Evolutionary conservation across 30 jellyfish, hydroid and myxozoan genomes (phyloP).

Genomic region (Phacellophora camtschatica): DNA sequence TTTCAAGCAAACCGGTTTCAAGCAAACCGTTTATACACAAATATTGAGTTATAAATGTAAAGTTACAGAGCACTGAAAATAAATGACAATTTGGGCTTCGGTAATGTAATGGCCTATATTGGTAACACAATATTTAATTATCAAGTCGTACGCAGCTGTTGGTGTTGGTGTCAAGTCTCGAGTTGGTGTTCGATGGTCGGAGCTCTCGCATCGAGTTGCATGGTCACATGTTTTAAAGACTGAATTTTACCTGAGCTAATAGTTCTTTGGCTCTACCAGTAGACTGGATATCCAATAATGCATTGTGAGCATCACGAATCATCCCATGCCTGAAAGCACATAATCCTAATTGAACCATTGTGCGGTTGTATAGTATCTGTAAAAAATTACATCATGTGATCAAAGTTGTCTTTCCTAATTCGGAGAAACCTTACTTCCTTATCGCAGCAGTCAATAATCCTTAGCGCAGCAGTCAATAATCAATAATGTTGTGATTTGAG

Average conservation of each 20-base stretch:
- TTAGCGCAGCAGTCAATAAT: no score
- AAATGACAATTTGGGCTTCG: no score
- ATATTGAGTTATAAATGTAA: no score
- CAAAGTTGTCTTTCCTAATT: no score
- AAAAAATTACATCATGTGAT: no score
- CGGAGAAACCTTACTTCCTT: no score
- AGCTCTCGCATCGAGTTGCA: neutral
- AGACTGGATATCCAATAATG: slow-evolving; percentile 91
- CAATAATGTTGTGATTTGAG: no score
- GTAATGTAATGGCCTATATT: neutral
- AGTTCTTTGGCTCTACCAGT: slow-evolving; percentile 97
- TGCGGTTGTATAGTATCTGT: slow-evolving; percentile 94
- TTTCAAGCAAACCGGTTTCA: no score
- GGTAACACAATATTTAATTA: neutral
- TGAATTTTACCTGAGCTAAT: slow-evolving; percentile 73
- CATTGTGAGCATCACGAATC: slow-evolving; percentile 97
- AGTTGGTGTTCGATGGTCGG: neutral
- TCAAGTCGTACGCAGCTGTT: neutral
- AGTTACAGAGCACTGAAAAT: no score
- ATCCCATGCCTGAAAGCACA: slow-evolving; percentile 99
- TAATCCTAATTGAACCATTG: slow-evolving; percentile 97
- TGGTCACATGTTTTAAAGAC: neutral
- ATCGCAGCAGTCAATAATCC: no score
- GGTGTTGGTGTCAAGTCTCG: neutral
- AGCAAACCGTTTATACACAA: no score